Evolutionary conservation across 1,140 invertebrate genomes (phyloP).

Genomic region (Glossosoma conforme): DNA sequence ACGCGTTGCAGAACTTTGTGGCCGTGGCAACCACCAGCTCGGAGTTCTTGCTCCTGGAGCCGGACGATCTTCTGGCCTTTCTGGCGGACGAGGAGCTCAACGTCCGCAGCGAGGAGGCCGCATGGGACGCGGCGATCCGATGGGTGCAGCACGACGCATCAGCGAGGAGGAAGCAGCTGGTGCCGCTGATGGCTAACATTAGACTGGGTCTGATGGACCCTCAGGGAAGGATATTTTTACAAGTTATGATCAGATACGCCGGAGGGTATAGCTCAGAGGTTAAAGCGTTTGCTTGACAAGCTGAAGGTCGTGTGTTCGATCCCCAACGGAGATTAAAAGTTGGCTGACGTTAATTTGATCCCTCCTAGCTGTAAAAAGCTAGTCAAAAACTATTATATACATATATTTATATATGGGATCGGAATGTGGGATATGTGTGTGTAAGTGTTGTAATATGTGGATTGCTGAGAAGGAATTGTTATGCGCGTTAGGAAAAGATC

Average conservation of each 20-base stretch:
- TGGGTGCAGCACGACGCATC: constrained; percentile 59
- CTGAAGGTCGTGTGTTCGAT: too few species aligned
- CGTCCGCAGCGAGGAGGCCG: constrained; percentile 55
- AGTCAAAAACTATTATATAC: too few species aligned
- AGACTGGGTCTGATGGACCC: constrained; percentile 81
- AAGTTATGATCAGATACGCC: too few species aligned
- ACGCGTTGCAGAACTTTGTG: constrained; percentile 69
- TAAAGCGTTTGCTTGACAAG: too few species aligned
- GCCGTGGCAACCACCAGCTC: constrained; percentile 62
- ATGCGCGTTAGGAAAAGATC: too few species aligned
- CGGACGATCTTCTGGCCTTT: constrained; percentile 64
- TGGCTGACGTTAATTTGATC: not conserved
- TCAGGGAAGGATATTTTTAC: too few species aligned
- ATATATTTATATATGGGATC: too few species aligned
- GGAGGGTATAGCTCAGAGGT: not conserved
- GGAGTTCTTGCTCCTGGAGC: constrained; percentile 64
- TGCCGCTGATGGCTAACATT: constrained; percentile 72
- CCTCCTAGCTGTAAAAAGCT: too few species aligned
- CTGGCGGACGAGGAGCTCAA: constrained; percentile 74
- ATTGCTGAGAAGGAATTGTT: too few species aligned
- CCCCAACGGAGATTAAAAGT: too few species aligned
- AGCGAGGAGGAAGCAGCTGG: constrained; percentile 59
- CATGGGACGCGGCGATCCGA: constrained; percentile 53
- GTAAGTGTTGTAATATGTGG: too few species aligned
- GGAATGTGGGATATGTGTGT: not conserved